phyloP scores from a whole-genome alignment of 2,888 invertebrate genomes.

The Nephrocerus scutellatus region DNA sequence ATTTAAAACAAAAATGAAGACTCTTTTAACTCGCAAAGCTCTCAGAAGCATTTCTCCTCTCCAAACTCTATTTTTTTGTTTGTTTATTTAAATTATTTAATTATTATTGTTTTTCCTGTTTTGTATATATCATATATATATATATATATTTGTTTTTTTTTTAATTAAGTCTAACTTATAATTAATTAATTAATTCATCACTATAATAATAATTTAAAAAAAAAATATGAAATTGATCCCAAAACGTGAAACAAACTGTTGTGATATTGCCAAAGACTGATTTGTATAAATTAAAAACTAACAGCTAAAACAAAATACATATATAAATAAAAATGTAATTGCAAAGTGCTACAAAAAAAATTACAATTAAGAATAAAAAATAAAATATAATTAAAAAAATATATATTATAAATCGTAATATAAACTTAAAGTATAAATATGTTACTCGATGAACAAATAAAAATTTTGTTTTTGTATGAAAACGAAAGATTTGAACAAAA shows the following conservation, averaged over 20 bases:
- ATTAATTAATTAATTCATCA: no score
- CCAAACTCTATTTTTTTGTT: neutral
- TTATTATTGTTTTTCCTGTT: constrained; percentile 8
- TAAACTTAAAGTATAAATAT: neutral
- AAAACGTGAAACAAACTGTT: constrained; percentile 49
- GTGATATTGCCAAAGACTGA: constrained; percentile 50
- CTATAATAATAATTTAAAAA: constrained; percentile 23
- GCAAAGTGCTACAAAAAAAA: constrained; percentile 16
- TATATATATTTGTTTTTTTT: constrained; percentile 16
- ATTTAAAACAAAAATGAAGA: no score
- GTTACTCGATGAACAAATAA: constrained; percentile 17
- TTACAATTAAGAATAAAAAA: constrained; percentile 14
- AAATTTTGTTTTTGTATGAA: constrained; percentile 13
- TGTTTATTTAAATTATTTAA: constrained; percentile 12
- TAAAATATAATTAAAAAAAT: constrained; percentile 2
- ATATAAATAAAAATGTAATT: constrained; percentile 18
- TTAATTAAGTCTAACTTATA: no score
- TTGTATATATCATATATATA: constrained; percentile 15
- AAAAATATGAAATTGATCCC: constrained; percentile 29
- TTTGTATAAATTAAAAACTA: constrained; percentile 29
- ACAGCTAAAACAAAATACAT: constrained; percentile 7
- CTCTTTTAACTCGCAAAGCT: no score
- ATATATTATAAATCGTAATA: neutral
- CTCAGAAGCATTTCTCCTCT: neutral
- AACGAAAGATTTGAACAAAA: constrained; percentile 6